phyloP scores from a whole-genome alignment of 2,797 vertebrate genomes.

The Lindbergichthys nudifrons region DNA sequence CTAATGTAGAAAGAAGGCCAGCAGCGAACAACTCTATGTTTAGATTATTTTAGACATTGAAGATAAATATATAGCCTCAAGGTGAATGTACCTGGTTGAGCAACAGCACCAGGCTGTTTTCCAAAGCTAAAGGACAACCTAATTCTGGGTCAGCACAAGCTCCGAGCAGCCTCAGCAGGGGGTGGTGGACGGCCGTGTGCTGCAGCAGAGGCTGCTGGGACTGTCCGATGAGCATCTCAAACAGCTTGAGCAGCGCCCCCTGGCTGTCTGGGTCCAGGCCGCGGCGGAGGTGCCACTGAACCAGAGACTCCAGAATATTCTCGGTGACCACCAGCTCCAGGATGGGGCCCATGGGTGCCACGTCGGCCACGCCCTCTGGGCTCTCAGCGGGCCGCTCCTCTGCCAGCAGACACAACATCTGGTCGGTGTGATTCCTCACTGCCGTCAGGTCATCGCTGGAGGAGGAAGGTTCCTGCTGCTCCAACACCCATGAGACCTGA shows the following conservation, averaged over 20 bases:
- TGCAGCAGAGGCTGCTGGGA: slow-evolving; percentile 92
- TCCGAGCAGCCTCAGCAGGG: slow-evolving; percentile 89
- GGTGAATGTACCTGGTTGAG: slow-evolving; percentile 90
- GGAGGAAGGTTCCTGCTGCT: slow-evolving; percentile 83
- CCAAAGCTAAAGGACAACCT: slow-evolving; percentile 85
- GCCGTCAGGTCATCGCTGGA: slow-evolving; percentile 92
- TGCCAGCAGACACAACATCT: slow-evolving; percentile 94
- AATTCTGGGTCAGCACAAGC: slow-evolving; percentile 89
- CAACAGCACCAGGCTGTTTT: slow-evolving; percentile 93
- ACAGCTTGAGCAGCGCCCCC: slow-evolving; percentile 94
- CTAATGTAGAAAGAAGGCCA: background rate
- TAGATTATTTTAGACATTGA: background rate
- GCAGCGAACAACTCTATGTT: background rate
- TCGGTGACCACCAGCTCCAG: slow-evolving; percentile 90
- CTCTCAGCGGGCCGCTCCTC: slow-evolving; percentile 88
- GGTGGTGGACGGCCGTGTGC: slow-evolving; percentile 89
- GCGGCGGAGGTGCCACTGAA: slow-evolving; percentile 91
- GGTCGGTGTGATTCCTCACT: slow-evolving; percentile 94
- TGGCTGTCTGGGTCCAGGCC: slow-evolving; percentile 86
- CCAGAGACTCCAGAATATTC: slow-evolving; percentile 89
- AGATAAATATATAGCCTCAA: background rate
- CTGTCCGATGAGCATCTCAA: slow-evolving; percentile 95
- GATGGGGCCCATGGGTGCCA: slow-evolving; percentile 86
- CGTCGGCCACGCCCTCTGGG: slow-evolving; percentile 39
- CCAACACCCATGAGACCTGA: slow-evolving; percentile 93